Evolutionary conservation across 2,888 invertebrate species (phyloP), one percentile per base, ranked within the genome.

Genomic region (Pherbina coryleti): DNA sequence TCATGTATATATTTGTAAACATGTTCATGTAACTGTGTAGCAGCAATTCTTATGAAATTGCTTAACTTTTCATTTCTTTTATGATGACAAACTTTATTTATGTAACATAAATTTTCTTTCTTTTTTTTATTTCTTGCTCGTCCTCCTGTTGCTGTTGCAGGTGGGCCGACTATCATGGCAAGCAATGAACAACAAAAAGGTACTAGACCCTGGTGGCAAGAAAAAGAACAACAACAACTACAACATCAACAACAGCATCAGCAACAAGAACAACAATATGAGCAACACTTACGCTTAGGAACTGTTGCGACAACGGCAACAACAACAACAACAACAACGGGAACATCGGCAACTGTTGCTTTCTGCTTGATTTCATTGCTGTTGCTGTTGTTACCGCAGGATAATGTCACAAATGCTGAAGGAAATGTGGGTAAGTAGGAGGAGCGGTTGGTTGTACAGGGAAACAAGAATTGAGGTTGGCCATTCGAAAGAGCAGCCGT

Each of bases 151-250:
- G 22, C 78, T 14, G 44, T 82, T 77, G 0, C 77, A 87, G 87
- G 88, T 87, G 87, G 87, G 87, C 86, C 88, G 84, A 85, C 87
- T 89, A 89, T 88, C 88, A 88, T 88, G 88, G 88, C 88, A 88
- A 86, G 88, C 88, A 86, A 88, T 88, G 88, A 82, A 84, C 85
- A 87, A 85, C 85, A 83, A 83, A 80, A 82, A 79, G 78, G 79
- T 79, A 75, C 77, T 81, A 80, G 76, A 81, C 81, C 81, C 81
- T 81, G 80, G 57, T 57, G 75, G 77, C 76, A 72, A 78, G 19
- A 78, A 25, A 78, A 81, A 37, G 80, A 77, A 71, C 74, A 79
- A 49, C 79, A 78, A 1, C 81, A 80, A 25, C 79, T 81, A 73
- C 78, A 81, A 73, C 78, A 78, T 7, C 79, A 79, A 19, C 78